Percentiles rank a stretch among this genome's conserved stretches.
These are phyloP conservation scores for Motacilla alba DNA, from an alignment of 2,113 vertebrate species.

Conservation along the genomic window DNA sequence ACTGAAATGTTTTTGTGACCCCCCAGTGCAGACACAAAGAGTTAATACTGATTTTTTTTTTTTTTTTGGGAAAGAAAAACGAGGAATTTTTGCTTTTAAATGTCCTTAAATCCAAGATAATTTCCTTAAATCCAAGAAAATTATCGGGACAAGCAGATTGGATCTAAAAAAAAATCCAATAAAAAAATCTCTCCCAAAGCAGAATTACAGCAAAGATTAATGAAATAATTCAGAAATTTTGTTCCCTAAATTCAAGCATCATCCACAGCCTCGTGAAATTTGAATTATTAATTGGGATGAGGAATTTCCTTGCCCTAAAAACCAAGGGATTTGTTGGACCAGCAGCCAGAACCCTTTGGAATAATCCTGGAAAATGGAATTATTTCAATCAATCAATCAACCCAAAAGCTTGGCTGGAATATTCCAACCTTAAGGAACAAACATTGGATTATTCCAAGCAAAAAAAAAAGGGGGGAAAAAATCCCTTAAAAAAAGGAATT, in stretches of 20 bases:
- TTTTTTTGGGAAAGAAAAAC: neutral
- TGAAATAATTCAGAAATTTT: neutral
- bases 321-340: neutral
- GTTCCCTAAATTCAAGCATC: neutral
- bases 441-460: neutral
- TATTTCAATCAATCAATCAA: neutral
- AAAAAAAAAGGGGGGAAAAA: neutral
- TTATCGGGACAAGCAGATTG: neutral
- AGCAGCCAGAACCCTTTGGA: neutral
- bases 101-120: neutral
- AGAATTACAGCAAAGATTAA: neutral
- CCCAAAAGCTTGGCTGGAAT: neutral
- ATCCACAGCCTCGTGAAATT: neutral
- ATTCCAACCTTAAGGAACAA: neutral
- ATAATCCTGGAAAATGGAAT: neutral
- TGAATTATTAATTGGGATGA: neutral
- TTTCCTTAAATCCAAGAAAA: neutral
- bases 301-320: neutral
- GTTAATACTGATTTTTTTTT: constrained; percentile 73
- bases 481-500: neutral
- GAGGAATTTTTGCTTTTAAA: neutral
- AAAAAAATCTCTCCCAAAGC: neutral
- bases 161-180: no score
- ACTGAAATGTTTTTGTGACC: constrained; percentile 13
- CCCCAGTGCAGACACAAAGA: constrained; percentile 31